These are phyloP conservation scores for Brachionus paranguensis DNA, from an alignment of 1,140 invertebrate genomes.

Conservation along the genomic window DNA sequence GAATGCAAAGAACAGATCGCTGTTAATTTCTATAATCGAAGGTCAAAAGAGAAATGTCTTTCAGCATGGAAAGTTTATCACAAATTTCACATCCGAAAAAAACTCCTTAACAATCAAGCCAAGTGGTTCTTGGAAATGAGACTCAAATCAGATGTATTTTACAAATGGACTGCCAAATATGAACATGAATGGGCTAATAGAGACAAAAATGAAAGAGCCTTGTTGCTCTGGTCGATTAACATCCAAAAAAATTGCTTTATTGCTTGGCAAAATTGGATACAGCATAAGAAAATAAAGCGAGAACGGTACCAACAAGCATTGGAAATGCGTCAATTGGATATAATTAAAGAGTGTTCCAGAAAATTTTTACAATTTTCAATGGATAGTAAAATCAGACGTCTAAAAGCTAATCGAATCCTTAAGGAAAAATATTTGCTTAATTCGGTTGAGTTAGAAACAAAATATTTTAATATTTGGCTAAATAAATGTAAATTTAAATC, in stretches of 20 bases:
- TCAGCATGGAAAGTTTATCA: not conserved
- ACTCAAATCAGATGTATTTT: slow-evolving; percentile 15
- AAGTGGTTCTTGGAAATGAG: slow-evolving; percentile 22
- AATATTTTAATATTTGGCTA: slow-evolving; percentile 37
- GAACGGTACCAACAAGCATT: not conserved
- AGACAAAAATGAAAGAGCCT: slow-evolving; percentile 5
- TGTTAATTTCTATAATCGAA: not conserved
- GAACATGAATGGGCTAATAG: not conserved
- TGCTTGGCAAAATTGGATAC: slow-evolving; percentile 15
- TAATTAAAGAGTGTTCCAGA: slow-evolving; percentile 12
- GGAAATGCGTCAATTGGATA: slow-evolving; percentile 8
- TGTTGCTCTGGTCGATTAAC: slow-evolving; percentile 21
- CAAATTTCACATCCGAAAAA: not conserved
- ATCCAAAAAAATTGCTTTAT: slow-evolving; percentile 27
- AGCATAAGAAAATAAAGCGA: not conserved
- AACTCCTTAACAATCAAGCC: not conserved
- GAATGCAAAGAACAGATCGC: slow-evolving; percentile 1
- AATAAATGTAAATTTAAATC: slow-evolving; percentile 32
- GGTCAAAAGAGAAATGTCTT: not conserved
- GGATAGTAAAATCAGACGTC: not conserved
- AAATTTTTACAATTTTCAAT: slow-evolving; percentile 26
- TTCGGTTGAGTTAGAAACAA: not conserved
- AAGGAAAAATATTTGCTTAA: slow-evolving; percentile 29
- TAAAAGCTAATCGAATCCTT: not conserved
- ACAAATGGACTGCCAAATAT: slow-evolving; percentile 13